A percentile compares a stretch with the other conserved stretches of the same genome.
Conservation (phyloP, 2,113 vertebrate genomes). For the Psophia crepitans region DNA sequence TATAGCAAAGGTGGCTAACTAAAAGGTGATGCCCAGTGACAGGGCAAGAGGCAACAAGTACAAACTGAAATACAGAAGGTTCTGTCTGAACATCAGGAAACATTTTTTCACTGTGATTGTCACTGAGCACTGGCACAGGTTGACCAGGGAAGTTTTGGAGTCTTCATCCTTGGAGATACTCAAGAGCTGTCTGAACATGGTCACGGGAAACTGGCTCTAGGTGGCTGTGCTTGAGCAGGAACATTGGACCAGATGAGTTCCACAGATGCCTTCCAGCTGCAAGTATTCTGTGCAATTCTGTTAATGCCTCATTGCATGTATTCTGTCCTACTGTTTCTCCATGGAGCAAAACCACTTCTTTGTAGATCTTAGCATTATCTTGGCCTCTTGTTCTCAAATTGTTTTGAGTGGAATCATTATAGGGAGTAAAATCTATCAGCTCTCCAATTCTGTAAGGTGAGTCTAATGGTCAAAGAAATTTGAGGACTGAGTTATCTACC, state of each 20-base stretch:
- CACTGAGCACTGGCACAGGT: background rate
- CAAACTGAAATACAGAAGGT: background rate
- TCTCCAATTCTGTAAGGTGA: background rate
- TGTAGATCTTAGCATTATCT: background rate
- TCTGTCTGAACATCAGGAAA: background rate
- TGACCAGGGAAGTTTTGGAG: background rate
- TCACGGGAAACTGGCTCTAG: background rate
- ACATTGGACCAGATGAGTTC: background rate
- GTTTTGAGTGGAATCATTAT: background rate
- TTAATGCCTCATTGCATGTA: background rate
- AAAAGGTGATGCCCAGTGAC: no score
- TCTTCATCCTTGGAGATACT: background rate
- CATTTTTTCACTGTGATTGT: background rate
- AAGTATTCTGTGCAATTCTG: background rate
- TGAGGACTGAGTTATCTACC: background rate
- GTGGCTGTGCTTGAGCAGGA: background rate
- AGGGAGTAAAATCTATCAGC: background rate
- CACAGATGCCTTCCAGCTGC: background rate
- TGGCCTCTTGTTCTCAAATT: background rate
- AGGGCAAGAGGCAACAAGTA: background rate
- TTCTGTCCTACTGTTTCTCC: background rate
- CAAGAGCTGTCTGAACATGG: background rate
- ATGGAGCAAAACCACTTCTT: background rate
- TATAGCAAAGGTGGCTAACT: background rate
- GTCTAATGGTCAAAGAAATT: background rate